Conservation (phyloP, 2,797 vertebrate species). For the Carcharodon carcharias region DNA sequence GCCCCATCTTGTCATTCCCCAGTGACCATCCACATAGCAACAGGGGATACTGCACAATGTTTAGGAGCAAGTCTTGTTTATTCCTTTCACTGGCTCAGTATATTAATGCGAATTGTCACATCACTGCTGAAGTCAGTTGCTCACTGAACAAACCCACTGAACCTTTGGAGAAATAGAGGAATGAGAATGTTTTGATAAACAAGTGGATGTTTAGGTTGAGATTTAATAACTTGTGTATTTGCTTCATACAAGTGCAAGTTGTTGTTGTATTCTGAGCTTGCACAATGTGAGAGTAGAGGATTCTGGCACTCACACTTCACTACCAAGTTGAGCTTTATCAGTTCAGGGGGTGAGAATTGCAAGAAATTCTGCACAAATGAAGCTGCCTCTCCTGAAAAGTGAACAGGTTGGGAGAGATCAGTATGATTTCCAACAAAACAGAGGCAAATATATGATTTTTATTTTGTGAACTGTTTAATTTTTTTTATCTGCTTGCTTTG, state of each 20-base stretch:
- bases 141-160: not conserved
- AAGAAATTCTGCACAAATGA: not conserved
- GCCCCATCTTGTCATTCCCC: not conserved
- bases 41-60: not conserved
- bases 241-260: not conserved
- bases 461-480: not conserved
- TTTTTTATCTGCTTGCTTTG: not conserved
- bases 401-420: not conserved
- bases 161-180: not conserved
- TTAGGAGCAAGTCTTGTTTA: not conserved
- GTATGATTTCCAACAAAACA: not conserved
- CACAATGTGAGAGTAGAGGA: not conserved
- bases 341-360: not conserved
- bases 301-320: not conserved
- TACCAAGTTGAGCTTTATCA: not conserved
- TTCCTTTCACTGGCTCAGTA: not conserved
- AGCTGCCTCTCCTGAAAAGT: not conserved
- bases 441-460: not conserved
- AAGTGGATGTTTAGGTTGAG: not conserved
- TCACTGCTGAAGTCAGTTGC: not conserved
- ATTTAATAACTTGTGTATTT: not conserved
- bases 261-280: not conserved
- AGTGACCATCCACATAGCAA: not conserved
- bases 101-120: not conserved
- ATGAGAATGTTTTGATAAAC: not conserved